A percentile compares a stretch with the other conserved stretches of the same genome.
Conservation (phyloP, 1,140 invertebrate genomes). For the Aricia agestis region DNA sequence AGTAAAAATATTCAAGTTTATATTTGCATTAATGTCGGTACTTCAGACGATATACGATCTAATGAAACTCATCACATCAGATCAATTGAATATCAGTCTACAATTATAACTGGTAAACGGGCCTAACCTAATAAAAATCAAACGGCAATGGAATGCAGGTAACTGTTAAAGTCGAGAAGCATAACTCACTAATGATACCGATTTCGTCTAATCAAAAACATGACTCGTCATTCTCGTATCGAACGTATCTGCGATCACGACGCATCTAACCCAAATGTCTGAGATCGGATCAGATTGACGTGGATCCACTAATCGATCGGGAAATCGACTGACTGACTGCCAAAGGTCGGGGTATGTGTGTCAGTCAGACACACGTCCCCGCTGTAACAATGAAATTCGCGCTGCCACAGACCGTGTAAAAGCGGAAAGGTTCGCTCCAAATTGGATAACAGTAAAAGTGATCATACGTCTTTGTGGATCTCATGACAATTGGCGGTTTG, state of each 20-base stretch:
- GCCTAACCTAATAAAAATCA: neutral
- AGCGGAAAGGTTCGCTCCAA: slow-evolving; percentile 69
- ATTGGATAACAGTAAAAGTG: slow-evolving; percentile 75
- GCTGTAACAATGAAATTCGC: slow-evolving; percentile 64
- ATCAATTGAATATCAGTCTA: slow-evolving; percentile 21
- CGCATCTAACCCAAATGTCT: slow-evolving; percentile 61
- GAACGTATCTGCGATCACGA: slow-evolving; percentile 61
- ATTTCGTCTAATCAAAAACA: slow-evolving; percentile 44
- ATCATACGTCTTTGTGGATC: slow-evolving; percentile 65
- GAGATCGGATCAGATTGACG: slow-evolving; percentile 64
- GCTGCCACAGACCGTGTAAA: slow-evolving; percentile 68
- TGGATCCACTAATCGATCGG: slow-evolving; percentile 58
- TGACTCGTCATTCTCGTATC: slow-evolving; percentile 63
- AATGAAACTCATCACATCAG: neutral
- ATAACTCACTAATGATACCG: slow-evolving; percentile 9
- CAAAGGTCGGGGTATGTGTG: slow-evolving; percentile 54
- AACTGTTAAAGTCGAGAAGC: neutral
- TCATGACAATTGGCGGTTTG: slow-evolving; percentile 58
- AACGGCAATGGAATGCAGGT: neutral
- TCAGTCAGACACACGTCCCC: slow-evolving; percentile 56
- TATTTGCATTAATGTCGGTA: too few species aligned
- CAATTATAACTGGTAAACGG: neutral
- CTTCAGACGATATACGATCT: too few species aligned
- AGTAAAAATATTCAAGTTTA: too few species aligned
- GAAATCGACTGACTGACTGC: slow-evolving; percentile 33